Conservation (phyloP, 2,888 invertebrate species). For the Romanomermis culicivorax region DNA sequence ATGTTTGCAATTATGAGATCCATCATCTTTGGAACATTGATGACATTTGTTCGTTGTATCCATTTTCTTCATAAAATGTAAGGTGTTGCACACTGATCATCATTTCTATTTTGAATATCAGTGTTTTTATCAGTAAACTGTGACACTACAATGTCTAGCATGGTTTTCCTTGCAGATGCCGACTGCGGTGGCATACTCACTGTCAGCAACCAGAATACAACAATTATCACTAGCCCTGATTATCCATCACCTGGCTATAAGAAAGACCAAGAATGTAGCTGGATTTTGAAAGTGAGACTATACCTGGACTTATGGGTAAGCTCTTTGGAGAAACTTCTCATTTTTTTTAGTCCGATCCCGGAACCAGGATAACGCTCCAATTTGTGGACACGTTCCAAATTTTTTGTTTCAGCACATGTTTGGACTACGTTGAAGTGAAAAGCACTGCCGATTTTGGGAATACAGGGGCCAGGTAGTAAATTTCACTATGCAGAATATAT, state of each 20-base stretch:
- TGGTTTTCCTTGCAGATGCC: not conserved
- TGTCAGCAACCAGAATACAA: constrained; percentile 9
- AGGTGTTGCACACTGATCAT: too few relatives aligned
- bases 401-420: constrained; percentile 24
- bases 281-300: constrained; percentile 15
- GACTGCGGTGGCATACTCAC: constrained; percentile 20
- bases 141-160: too few relatives aligned
- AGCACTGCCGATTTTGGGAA: constrained; percentile 19
- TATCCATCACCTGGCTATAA: constrained; percentile 15
- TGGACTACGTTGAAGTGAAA: constrained; percentile 26
- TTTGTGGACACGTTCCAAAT: constrained; percentile 25
- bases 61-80: too few relatives aligned
- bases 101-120: too few relatives aligned
- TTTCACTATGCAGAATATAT: not conserved
- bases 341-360: constrained; percentile 13
- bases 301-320: not conserved
- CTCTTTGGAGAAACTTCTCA: too few relatives aligned
- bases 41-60: too few relatives aligned
- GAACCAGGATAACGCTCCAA: constrained; percentile 18
- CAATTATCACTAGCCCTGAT: constrained; percentile 13
- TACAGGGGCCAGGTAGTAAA: constrained; percentile 21
- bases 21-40: too few relatives aligned
- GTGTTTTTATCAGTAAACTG: too few relatives aligned
- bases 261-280: constrained; percentile 21
- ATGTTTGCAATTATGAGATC: too few relatives aligned